These are phyloP conservation scores for Centropyge bicolor DNA, from an alignment of 2,797 vertebrate genomes.

Conservation along the genomic window DNA sequence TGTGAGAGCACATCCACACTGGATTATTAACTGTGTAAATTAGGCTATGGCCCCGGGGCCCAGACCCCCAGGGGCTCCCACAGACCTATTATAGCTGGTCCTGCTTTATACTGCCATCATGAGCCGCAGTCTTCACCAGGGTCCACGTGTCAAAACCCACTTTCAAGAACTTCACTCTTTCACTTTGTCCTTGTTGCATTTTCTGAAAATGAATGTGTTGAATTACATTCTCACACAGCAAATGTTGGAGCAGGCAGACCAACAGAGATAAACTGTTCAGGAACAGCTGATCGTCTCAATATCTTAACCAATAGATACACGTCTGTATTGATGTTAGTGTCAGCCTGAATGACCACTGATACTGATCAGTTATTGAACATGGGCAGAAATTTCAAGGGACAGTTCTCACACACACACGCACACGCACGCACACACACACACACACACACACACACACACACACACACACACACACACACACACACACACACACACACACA, in stretches of 20 bases:
- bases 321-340: background rate
- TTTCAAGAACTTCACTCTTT: background rate
- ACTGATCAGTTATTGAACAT: background rate
- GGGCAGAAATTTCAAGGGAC: background rate
- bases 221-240: too few relatives aligned
- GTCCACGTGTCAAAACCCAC: background rate
- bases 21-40: conserved; percentile 12
- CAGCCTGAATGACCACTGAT: background rate
- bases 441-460: background rate
- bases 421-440: conserved; percentile 15
- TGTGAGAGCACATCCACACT: background rate
- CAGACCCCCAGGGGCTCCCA: background rate
- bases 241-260: too few relatives aligned
- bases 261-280: too few relatives aligned
- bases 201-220: too few relatives aligned
- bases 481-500: conserved; percentile 9
- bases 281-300: too few relatives aligned
- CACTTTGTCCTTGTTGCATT: background rate
- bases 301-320: too few relatives aligned
- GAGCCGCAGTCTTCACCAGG: background rate
- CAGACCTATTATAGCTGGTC: background rate
- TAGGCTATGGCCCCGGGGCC: background rate
- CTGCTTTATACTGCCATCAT: background rate
- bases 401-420: background rate
- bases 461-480: conserved; percentile 1